Evolutionary conservation across 2,797 vertebrate genomes (phyloP).

Genomic region (Ptychadena robeensis): DNA sequence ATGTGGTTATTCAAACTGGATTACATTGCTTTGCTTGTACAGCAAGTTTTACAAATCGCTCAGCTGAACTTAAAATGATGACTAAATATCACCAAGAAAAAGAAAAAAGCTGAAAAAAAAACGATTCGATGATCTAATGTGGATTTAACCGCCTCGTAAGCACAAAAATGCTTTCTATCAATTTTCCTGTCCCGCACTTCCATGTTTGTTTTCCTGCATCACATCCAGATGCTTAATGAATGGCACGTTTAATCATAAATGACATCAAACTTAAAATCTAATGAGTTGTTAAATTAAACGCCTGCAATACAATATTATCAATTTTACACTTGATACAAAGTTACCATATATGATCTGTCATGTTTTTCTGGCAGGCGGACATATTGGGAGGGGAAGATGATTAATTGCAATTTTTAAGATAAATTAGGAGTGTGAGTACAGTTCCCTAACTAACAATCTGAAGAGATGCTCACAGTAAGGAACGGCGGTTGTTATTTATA

Average conservation of each 20-base stretch:
- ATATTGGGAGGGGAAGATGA: conserved; percentile 69
- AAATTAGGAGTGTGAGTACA: conserved; percentile 49
- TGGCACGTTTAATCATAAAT: conserved; percentile 56
- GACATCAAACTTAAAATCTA: conserved; percentile 63
- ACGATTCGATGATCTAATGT: neutral
- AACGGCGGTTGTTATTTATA: conserved; percentile 69
- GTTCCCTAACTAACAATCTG: conserved; percentile 69
- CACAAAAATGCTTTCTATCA: neutral
- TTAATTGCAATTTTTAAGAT: conserved; percentile 68
- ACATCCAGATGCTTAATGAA: conserved; percentile 63
- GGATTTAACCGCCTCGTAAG: neutral
- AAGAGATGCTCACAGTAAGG: conserved; percentile 63
- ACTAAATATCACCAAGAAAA: neutral
- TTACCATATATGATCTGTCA: conserved; percentile 66
- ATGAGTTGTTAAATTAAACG: conserved; percentile 72
- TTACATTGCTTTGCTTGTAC: neutral
- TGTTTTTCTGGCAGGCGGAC: conserved; percentile 63
- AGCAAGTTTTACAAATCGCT: neutral
- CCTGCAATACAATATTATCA: conserved; percentile 64
- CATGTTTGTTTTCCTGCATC: conserved; percentile 29
- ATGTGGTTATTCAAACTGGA: neutral
- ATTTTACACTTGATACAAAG: conserved; percentile 66
- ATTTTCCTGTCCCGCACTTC: conserved; percentile 11
- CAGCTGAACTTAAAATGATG: neutral
- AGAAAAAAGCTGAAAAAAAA: neutral